Conservation (phyloP, 2,113 vertebrate species). For the Etheostoma spectabile region DNA sequence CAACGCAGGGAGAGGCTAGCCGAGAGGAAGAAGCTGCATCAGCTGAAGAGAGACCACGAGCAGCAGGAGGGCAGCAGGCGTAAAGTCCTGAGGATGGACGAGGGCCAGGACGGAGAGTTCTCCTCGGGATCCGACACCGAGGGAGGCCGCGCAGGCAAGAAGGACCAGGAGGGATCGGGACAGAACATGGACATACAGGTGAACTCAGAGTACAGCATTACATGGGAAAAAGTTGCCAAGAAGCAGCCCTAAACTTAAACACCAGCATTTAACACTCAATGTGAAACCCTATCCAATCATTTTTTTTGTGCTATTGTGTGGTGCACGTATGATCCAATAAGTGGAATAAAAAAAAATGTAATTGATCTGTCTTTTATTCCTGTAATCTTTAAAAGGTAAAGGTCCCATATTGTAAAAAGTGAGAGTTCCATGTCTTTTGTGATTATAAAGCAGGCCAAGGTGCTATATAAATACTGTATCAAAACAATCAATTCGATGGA, state of each 20-base stretch:
- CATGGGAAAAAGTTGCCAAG: not conserved
- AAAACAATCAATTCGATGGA: too few relatives aligned
- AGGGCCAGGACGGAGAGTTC: conserved; percentile 69
- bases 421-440: too few relatives aligned
- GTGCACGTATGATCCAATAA: too few relatives aligned
- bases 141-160: conserved; percentile 38
- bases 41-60: conserved; percentile 87
- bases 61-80: conserved; percentile 77
- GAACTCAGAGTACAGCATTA: not conserved
- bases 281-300: not conserved
- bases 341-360: not conserved
- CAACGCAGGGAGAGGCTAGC: conserved; percentile 83
- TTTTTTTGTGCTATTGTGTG: not conserved
- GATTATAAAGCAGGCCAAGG: too few relatives aligned
- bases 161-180: conserved; percentile 57
- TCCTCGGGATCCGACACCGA: conserved; percentile 81
- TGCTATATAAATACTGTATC: too few relatives aligned
- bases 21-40: conserved; percentile 85
- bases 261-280: not conserved
- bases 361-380: not conserved
- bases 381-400: not conserved
- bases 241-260: not conserved
- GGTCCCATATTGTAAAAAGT: too few relatives aligned
- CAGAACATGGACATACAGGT: conserved; percentile 91
- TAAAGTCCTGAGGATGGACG: conserved; percentile 87